Percentiles rank a stretch among this genome's conserved stretches.
Conservation (phyloP, 2,888 invertebrate species). For the Hydriomena furcata region DNA sequence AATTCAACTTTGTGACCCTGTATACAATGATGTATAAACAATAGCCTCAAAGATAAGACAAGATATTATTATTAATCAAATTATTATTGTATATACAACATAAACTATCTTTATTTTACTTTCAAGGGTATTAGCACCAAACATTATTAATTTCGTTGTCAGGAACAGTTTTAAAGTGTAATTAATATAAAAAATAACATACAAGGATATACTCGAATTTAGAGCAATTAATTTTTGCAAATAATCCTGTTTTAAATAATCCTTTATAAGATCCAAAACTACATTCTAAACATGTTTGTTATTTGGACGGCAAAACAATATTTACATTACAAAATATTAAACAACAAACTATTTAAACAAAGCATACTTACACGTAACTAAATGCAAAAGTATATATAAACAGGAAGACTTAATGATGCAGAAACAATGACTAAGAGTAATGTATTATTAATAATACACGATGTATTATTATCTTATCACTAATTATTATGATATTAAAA, state of each 20-base stretch:
- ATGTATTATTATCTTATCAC: conserved; percentile 27
- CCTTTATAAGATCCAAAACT: conserved; percentile 12
- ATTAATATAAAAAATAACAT: too few species aligned
- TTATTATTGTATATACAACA: conserved; percentile 61
- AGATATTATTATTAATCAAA: conserved; percentile 51
- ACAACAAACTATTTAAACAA: conserved; percentile 45
- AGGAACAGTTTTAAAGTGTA: conserved; percentile 19
- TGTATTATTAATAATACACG: conserved; percentile 41
- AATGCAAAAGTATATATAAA: conserved; percentile 77
- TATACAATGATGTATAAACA: conserved; percentile 50
- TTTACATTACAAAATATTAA: conserved; percentile 56
- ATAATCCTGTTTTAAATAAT: not conserved
- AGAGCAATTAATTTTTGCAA: conserved; percentile 19
- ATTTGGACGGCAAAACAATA: conserved; percentile 72
- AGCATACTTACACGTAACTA: conserved; percentile 68
- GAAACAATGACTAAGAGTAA: conserved; percentile 57
- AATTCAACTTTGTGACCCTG: conserved; percentile 74
- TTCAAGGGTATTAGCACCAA: conserved; percentile 71
- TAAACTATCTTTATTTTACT: conserved; percentile 45
- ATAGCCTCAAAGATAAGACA: conserved; percentile 70
- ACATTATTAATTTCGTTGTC: conserved; percentile 40
- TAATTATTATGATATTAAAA: conserved; percentile 24
- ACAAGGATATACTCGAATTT: too few species aligned
- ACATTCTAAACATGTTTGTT: conserved; percentile 40
- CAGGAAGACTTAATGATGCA: conserved; percentile 70